Evolutionary conservation across 2,113 vertebrate genomes (phyloP).

Genomic region (Hiodon tergisus): DNA sequence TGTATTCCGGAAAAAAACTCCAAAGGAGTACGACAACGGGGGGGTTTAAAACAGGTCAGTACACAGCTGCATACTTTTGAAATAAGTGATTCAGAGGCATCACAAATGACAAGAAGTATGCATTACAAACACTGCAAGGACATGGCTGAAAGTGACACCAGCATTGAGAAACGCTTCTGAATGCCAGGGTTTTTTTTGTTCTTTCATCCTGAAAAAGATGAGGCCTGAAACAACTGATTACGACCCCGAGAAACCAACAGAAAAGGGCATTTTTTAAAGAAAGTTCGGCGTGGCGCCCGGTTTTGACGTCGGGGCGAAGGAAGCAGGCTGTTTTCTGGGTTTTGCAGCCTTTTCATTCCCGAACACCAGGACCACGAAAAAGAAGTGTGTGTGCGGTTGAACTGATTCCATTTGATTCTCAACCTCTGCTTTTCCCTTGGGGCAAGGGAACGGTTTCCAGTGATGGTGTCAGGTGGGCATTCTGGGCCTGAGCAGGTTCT

Average conservation of each 20-base stretch:
- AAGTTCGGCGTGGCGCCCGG: neutral
- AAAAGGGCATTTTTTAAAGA: neutral
- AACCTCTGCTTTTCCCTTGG: neutral
- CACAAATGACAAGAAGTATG: slow-evolving; percentile 3
- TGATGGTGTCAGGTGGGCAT: neutral
- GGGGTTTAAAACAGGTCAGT: slow-evolving; percentile 33
- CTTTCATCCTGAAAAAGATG: no score
- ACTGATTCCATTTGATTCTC: slow-evolving; percentile 9
- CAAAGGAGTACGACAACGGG: slow-evolving; percentile 29
- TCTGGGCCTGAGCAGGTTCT: neutral
- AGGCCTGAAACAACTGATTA: no score
- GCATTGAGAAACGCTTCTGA: neutral
- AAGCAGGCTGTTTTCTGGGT: neutral
- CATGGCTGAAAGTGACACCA: slow-evolving; percentile 3
- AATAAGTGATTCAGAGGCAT: slow-evolving; percentile 12
- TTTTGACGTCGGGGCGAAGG: neutral
- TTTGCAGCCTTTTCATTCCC: neutral
- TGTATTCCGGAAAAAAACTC: slow-evolving; percentile 32
- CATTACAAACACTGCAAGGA: neutral
- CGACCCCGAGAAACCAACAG: no score
- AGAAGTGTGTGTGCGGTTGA: neutral
- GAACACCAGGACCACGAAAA: neutral
- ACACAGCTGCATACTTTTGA: slow-evolving; percentile 31
- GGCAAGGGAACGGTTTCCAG: slow-evolving; percentile 1
- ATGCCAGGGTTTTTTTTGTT: no score